Base-by-base conservation (phyloP, 2,888 invertebrate species). In the Eudasyphora cyanicolor region DNA sequence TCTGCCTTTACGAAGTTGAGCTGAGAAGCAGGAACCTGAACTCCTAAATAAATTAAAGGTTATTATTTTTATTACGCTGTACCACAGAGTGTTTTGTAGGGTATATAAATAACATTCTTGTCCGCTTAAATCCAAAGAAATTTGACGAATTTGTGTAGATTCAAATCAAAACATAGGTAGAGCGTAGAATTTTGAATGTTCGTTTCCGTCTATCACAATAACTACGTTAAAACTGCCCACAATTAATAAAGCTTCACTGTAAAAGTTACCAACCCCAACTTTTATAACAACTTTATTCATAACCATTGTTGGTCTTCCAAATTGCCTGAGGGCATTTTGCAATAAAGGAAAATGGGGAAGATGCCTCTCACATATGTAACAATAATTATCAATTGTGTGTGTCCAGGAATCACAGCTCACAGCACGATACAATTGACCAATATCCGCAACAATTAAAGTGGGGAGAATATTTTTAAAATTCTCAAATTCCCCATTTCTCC, bases 361-460 rank as follows among this genome's bases (percentile, higher is more conserved):
- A 57, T 8, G 4, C 27, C 12, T 17, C 32, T 1, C 62, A 32
- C 64, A 64, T 64, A 64, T 64, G 64, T n/a, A 19, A 38, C 21
- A 64, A 64, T 64, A 64, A 35, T 38, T 24, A 19, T 42, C 67
- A 67, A 67, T 42, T 67, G 12, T 24, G 12, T 67, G 35, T 67
- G 67, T 38, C 67, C 67, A 14, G 67, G 10, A 45, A 24, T 8
- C 54, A 3, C 21, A 38, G 38, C 67, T n/a, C n/a, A 67, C 42
- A 42, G 42, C 42, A 24, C 21, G 67, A 12, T 67, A 42, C 42
- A 42, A 42, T 67, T 67, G 42, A 57, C 42, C 64, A 35, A 19
- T 57, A 24, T 2, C 45, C 24, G 17, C n/a, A 17, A 57, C 54
- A 29, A 29, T 24, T 5, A 67, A 42, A 19, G 19, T n/a, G 38